Evolutionary conservation across 2,797 vertebrate species (phyloP).

Genomic region (Cirrhinus molitorella): DNA sequence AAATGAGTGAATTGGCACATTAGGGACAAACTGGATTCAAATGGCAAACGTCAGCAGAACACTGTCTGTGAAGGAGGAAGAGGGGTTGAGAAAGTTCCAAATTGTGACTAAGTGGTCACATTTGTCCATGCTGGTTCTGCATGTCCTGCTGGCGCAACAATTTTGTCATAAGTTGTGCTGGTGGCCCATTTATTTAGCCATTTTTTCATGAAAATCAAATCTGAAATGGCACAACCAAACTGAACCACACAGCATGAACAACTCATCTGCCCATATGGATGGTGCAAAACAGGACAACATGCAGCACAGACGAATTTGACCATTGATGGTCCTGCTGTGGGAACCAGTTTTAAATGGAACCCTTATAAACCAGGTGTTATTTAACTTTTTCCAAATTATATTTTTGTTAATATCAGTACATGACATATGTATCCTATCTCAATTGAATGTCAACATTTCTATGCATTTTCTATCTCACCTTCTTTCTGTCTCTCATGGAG

Average conservation of each 20-base stretch:
- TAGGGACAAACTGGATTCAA: constrained; percentile 19
- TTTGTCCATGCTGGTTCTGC: constrained; percentile 11
- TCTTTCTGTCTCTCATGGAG: constrained; percentile 88
- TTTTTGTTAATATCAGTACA: background rate
- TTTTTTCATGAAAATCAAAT: background rate
- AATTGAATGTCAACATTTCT: too few relatives aligned
- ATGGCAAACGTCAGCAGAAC: constrained; percentile 21
- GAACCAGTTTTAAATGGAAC: background rate
- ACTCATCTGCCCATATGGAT: background rate
- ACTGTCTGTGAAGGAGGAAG: background rate
- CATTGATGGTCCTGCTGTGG: background rate
- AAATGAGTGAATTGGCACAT: constrained; percentile 26
- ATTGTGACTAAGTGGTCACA: constrained; percentile 31
- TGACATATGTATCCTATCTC: too few relatives aligned
- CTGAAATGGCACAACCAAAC: background rate
- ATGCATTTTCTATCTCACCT: too few relatives aligned
- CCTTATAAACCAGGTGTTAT: too few relatives aligned
- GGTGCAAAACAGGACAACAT: background rate
- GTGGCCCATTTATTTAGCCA: background rate
- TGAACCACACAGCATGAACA: background rate
- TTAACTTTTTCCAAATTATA: background rate
- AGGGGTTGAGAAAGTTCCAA: background rate
- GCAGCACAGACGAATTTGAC: background rate
- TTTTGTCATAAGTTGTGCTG: background rate
- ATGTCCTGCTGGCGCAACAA: background rate